Conservation (phyloP, 2,113 vertebrate species). For the Pycnonotus jocosus region DNA sequence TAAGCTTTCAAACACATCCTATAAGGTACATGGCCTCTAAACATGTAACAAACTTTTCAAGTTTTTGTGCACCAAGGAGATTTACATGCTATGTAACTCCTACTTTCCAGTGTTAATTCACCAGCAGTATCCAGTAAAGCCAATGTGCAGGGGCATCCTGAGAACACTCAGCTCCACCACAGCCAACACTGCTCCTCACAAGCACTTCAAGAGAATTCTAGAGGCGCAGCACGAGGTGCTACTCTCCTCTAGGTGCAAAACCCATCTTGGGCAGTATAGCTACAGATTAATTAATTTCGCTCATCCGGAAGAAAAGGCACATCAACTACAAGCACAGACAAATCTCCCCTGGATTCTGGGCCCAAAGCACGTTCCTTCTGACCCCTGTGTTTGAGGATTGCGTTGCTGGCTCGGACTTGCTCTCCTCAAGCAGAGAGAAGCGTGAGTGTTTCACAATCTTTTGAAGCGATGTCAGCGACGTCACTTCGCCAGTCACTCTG, state of each 20-base stretch:
- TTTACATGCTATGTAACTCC: accelerated
- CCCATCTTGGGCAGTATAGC: accelerated
- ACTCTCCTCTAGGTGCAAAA: not conserved
- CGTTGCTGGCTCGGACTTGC: not conserved
- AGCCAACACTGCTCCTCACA: not conserved
- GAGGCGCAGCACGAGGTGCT: not conserved
- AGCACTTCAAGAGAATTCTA: not conserved
- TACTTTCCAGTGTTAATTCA: not conserved
- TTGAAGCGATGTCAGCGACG: accelerated
- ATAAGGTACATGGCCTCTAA: not conserved
- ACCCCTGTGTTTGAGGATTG: not conserved
- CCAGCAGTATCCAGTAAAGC: not conserved
- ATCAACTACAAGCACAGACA: not conserved
- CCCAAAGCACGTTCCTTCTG: too few species aligned
- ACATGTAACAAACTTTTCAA: accelerated
- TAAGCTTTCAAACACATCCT: not conserved
- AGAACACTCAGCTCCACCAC: not conserved
- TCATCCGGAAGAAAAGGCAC: accelerated
- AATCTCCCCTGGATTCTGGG: not conserved
- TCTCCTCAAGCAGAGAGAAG: not conserved
- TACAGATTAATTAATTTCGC: not conserved
- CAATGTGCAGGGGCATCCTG: not conserved
- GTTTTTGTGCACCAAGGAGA: not conserved
- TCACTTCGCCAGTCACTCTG: accelerated
- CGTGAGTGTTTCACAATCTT: accelerated